These are phyloP conservation scores for Stegodyphus mimosarum DNA, from an alignment of 1,140 invertebrate genomes.

Conservation along the genomic window DNA sequence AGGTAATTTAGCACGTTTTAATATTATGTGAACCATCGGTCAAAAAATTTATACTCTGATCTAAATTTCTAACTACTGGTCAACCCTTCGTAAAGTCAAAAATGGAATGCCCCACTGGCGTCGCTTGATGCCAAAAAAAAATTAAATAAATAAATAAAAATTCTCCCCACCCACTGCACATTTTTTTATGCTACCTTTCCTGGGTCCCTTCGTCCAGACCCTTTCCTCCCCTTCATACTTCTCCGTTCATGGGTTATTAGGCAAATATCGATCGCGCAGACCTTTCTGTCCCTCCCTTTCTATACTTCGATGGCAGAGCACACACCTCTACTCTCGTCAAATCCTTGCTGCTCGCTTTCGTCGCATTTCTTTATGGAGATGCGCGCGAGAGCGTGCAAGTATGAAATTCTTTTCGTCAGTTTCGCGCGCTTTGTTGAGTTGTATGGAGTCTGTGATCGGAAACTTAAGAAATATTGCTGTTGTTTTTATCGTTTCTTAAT, in stretches of 20 bases:
- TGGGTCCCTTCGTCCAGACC: conserved; percentile 24
- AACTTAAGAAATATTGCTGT: neutral
- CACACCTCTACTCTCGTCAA: conserved; percentile 5
- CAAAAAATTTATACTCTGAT: neutral
- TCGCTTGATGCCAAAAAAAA: neutral
- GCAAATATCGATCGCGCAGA: conserved; percentile 43
- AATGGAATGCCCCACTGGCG: conserved; percentile 51
- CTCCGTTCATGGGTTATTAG: conserved; percentile 49
- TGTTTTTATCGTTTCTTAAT: neutral
- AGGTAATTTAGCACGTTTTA: too few species aligned
- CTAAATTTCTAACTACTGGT: conserved; percentile 45
- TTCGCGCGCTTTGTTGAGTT: too few species aligned
- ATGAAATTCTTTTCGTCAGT: too few species aligned
- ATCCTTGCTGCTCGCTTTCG: neutral
- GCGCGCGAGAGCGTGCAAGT: neutral
- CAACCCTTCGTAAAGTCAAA: conserved; percentile 37
- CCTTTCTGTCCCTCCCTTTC: neutral
- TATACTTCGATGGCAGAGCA: neutral
- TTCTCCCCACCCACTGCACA: neutral
- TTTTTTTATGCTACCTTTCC: conserved; percentile 41
- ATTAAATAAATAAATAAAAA: neutral
- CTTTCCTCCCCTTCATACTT: conserved; percentile 9
- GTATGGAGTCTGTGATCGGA: too few species aligned
- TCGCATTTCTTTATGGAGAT: conserved; percentile 23
- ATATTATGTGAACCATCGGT: too few species aligned